These are phyloP conservation scores for Telenomus remus DNA, from an alignment of 1,140 invertebrate genomes.

Conservation along the genomic window DNA sequence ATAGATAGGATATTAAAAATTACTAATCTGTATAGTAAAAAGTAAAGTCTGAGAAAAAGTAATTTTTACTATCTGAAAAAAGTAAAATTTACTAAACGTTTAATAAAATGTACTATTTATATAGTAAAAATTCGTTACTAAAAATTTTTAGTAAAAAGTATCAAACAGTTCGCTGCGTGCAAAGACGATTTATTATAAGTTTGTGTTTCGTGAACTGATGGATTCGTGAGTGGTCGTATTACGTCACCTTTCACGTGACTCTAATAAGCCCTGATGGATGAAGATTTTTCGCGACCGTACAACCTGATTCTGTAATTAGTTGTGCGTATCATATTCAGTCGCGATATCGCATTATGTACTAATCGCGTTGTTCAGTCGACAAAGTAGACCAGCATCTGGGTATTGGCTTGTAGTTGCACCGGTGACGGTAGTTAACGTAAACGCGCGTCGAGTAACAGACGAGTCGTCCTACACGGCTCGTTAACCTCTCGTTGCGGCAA, in stretches of 20 bases:
- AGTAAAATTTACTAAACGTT: too few species aligned
- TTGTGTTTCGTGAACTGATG: too few species aligned
- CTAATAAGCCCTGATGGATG: slow-evolving; percentile 19
- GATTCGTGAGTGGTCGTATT: too few species aligned
- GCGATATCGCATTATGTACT: slow-evolving; percentile 42
- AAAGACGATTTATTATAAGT: too few species aligned
- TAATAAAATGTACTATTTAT: too few species aligned
- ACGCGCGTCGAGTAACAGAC: slow-evolving; percentile 45
- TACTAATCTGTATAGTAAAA: too few species aligned
- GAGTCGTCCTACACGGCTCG: slow-evolving; percentile 51
- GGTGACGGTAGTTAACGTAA: slow-evolving; percentile 66
- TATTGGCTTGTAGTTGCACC: slow-evolving; percentile 53
- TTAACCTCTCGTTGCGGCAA: slow-evolving; percentile 59
- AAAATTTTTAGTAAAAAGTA: too few species aligned
- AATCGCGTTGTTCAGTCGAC: slow-evolving; percentile 42
- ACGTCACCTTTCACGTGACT: neutral
- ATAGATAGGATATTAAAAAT: too few species aligned
- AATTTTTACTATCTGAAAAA: too few species aligned
- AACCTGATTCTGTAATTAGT: slow-evolving; percentile 66
- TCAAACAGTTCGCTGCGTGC: too few species aligned
- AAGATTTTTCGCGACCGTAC: slow-evolving; percentile 29
- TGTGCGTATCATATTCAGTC: slow-evolving; percentile 53
- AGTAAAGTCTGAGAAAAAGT: too few species aligned
- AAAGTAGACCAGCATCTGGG: slow-evolving; percentile 46
- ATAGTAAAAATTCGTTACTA: too few species aligned